Evolutionary conservation across 2,797 vertebrate genomes (phyloP), one percentile per base, ranked within the genome.

Genomic region (Pangasius larnaudii): DNA sequence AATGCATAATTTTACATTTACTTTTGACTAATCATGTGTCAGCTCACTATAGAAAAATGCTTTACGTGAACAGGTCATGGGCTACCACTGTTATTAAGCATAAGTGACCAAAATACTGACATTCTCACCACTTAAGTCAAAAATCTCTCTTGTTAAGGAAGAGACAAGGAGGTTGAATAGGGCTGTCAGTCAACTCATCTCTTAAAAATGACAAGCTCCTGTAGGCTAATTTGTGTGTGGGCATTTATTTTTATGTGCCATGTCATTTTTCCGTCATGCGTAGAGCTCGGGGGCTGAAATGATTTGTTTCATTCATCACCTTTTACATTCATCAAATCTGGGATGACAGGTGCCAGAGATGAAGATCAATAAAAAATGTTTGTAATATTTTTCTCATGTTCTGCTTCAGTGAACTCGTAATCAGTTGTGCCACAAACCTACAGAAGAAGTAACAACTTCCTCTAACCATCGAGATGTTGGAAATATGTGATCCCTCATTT

Each of bases 1-100:
- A 88, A 81, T 80, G 65, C 53, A 56, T 72, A 72, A 30, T 39
- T 33, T 5, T 72, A 84, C 46, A 39, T 72, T 85, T 30, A 46
- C 22, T 78, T 85, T 61, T 81, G 39, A 78, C 30, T 63, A 81
- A 81, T 42, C 61, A 46, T 88, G 49, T 58, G 36, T 63, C 58
- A 84, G 46, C 72, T 75, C 33, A 77, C 71, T 56, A 49, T 46
- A 56, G 14, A 56, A 63, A 46, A 46, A 63, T 61, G 27, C 16
- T 81, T 67, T 69, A 65, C 27, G 1, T 18, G 42, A 65, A 61
- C 74, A 79, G 63, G 46, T 67, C 78, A 49, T 72, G 53, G 53
- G 10, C 58, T 80, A 46, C 65, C 36, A 22, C 51, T 72, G 65
- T 82, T 82, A 72, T 74, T 75, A 87, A 75, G 42, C 39, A 46